Evolutionary conservation across 2,888 invertebrate genomes (phyloP).

Genomic region (Drosophila atroscutellata): DNA sequence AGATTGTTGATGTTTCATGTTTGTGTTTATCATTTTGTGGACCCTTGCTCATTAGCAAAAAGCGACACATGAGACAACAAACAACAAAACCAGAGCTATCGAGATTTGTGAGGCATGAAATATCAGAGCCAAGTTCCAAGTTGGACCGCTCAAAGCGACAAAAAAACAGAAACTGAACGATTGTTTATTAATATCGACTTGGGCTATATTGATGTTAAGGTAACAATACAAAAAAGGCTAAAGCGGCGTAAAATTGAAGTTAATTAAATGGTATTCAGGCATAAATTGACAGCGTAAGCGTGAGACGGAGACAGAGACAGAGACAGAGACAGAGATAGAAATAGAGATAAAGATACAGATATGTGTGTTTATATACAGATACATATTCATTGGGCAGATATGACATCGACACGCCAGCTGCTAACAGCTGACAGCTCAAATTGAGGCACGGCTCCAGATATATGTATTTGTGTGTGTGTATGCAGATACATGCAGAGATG

Average conservation of each 20-base stretch:
- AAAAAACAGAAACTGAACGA: slow-evolving; percentile 6
- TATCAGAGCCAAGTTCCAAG: slow-evolving; percentile 30
- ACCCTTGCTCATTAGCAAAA: slow-evolving; percentile 62
- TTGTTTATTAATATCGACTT: slow-evolving; percentile 41
- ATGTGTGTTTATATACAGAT: slow-evolving; percentile 2
- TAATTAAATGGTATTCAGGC: slow-evolving; percentile 63
- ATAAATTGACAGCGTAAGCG: slow-evolving; percentile 39
- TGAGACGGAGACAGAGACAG: slow-evolving; percentile 2
- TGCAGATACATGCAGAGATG: not conserved
- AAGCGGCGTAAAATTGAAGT: slow-evolving; percentile 73
- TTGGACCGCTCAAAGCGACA: slow-evolving; percentile 18
- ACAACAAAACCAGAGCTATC: slow-evolving; percentile 21
- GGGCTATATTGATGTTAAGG: slow-evolving; percentile 60
- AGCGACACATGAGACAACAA: slow-evolving; percentile 58
- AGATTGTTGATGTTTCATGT: slow-evolving; percentile 50
- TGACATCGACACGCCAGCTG: slow-evolving; percentile 28
- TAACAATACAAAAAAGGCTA: slow-evolving; percentile 47
- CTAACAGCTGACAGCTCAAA: slow-evolving; percentile 27
- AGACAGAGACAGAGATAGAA: slow-evolving; percentile 5
- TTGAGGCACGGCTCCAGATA: slow-evolving; percentile 23
- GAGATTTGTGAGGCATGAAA: slow-evolving; percentile 45
- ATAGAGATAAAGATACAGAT: not conserved
- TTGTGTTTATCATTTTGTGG: slow-evolving; percentile 43
- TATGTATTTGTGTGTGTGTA: slow-evolving; percentile 14
- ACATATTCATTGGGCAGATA: slow-evolving; percentile 15